These are phyloP conservation scores for Tyria jacobaeae DNA, from an alignment of 2,888 invertebrate genomes.

Conservation along the genomic window DNA sequence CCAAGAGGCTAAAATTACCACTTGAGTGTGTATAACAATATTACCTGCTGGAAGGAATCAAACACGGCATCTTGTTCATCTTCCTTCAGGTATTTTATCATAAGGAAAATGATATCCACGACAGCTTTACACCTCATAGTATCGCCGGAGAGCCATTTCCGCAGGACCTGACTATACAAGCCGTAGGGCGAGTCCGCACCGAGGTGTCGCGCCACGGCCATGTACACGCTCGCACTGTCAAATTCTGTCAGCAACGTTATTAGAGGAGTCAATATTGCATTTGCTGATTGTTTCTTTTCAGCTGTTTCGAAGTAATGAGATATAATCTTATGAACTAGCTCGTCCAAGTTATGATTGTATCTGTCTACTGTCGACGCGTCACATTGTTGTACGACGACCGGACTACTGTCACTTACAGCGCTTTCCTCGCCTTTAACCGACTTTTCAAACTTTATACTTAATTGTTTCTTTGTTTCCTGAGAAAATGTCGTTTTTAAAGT, in stretches of 20 bases:
- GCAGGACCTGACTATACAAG: constrained; percentile 72
- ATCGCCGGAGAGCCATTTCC: constrained; percentile 82
- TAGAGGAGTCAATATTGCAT: constrained; percentile 80
- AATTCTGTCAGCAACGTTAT: constrained; percentile 86
- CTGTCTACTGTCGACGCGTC: constrained; percentile 54
- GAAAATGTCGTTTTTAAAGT: constrained; percentile 60
- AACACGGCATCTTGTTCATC: constrained; percentile 85
- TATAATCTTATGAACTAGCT: constrained; percentile 78
- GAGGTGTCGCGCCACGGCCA: constrained; percentile 74
- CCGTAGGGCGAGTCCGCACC: constrained; percentile 47
- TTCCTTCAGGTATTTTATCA: constrained; percentile 84
- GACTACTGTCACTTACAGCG: background rate
- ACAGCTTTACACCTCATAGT: constrained; percentile 83
- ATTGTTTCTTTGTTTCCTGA: constrained; percentile 59
- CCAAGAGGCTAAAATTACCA: background rate
- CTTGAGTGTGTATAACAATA: background rate
- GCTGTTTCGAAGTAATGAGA: constrained; percentile 86
- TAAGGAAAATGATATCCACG: constrained; percentile 88
- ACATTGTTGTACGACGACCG: constrained; percentile 17
- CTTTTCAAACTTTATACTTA: constrained; percentile 64
- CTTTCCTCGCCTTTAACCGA: constrained; percentile 57
- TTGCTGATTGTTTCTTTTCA: constrained; percentile 68
- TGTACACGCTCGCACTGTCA: constrained; percentile 82
- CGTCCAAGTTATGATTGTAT: constrained; percentile 78
- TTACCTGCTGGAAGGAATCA: constrained; percentile 85